phyloP scores from a whole-genome alignment of 2,113 vertebrate species.

The Centropus unirufus region DNA sequence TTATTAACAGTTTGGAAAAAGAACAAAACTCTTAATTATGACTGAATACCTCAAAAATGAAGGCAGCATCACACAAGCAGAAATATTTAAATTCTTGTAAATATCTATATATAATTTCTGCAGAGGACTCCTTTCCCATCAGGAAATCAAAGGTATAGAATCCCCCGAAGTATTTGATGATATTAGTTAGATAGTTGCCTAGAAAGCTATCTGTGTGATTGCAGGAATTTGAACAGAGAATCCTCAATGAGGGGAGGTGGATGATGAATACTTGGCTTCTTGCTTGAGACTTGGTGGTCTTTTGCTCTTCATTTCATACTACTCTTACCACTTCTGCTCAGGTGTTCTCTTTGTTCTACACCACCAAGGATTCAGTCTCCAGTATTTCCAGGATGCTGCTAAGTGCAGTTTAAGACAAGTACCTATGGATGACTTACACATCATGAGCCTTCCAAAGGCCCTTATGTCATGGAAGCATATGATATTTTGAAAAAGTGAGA shows the following conservation, averaged over 20 bases:
- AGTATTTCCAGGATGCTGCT: not conserved
- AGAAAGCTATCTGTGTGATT: not conserved
- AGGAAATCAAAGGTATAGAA: not conserved
- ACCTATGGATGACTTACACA: accelerated
- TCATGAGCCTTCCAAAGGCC: not conserved
- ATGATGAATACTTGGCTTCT: not conserved
- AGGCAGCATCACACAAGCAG: not conserved
- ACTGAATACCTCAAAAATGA: not conserved
- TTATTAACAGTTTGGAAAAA: not conserved
- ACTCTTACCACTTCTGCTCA: not conserved
- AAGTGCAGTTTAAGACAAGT: not conserved
- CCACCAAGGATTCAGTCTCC: not conserved
- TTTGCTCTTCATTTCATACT: not conserved
- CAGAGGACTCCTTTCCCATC: not conserved
- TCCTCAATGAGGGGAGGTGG: not conserved
- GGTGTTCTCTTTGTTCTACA: accelerated
- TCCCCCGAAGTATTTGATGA: not conserved
- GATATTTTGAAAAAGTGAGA: not conserved
- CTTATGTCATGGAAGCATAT: not conserved
- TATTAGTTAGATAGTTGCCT: not conserved
- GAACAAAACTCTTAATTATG: not conserved
- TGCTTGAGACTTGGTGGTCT: not conserved
- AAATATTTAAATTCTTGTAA: not conserved
- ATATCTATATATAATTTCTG: not conserved
- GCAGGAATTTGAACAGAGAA: not conserved